Conservation (phyloP, 35 echinoderm and acorn worm species). For the Lytechinus pictus region DNA sequence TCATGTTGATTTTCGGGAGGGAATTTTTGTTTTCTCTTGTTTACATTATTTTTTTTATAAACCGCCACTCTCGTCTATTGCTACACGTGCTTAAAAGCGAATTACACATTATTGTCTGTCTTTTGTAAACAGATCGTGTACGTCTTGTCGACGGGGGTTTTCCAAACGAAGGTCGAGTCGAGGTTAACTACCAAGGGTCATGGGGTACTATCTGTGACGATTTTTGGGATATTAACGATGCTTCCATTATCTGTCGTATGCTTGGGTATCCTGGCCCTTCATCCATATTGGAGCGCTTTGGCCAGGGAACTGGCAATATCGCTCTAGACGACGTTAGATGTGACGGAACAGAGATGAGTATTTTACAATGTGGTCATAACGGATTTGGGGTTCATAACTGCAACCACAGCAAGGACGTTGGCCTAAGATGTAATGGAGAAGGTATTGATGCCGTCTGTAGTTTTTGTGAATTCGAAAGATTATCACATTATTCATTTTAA, state of each 20-base stretch:
- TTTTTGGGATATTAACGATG: constrained; percentile 13
- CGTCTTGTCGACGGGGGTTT: background rate
- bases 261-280: background rate
- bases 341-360: background rate
- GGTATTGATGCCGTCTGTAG: too few relatives aligned
- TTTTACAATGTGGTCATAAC: background rate
- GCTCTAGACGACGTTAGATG: background rate
- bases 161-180: background rate
- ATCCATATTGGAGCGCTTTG: background rate
- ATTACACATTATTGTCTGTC: too few relatives aligned
- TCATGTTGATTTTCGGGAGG: too few relatives aligned
- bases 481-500: too few relatives aligned
- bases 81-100: too few relatives aligned
- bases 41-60: too few relatives aligned
- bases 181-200: background rate
- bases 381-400: background rate
- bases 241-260: background rate
- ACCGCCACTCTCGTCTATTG: too few relatives aligned
- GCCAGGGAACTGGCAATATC: background rate
- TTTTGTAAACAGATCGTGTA: background rate
- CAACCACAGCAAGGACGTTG: background rate
- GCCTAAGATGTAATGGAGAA: background rate
- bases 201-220: constrained; percentile 17
- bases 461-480: too few relatives aligned
- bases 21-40: too few relatives aligned